Percentiles rank a stretch among this genome's conserved stretches.
Evolutionary conservation across 1,140 invertebrate genomes (phyloP).

Genomic region (Adelges cooleyi): DNA sequence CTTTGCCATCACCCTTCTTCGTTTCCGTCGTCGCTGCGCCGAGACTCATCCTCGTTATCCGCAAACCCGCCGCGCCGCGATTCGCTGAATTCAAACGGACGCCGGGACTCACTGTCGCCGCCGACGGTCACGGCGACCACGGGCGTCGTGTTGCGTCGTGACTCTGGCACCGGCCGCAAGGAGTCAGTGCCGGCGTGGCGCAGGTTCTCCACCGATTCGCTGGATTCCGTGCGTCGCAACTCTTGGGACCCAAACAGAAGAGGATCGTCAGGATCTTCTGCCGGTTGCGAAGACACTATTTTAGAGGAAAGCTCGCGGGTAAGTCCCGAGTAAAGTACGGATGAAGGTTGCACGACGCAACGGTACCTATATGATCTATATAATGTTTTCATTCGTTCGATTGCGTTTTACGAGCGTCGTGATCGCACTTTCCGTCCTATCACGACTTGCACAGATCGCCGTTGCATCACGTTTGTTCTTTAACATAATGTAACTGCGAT

Average conservation of each 20-base stretch:
- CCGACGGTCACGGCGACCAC: background rate
- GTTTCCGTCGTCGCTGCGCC: conserved; percentile 51
- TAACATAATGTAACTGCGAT: too few species aligned
- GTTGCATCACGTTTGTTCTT: too few species aligned
- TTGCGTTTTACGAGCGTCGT: too few species aligned
- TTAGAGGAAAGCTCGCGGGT: conserved; percentile 38
- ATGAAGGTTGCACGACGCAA: too few species aligned
- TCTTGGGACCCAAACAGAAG: conserved; percentile 54
- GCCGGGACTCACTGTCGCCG: background rate
- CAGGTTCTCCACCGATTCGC: conserved; percentile 55
- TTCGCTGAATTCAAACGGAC: background rate
- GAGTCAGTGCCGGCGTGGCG: conserved; percentile 36
- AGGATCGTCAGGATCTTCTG: conserved; percentile 45
- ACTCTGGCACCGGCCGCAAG: background rate
- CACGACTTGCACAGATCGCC: too few species aligned
- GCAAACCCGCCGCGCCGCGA: conserved; percentile 20
- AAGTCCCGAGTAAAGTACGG: too few species aligned
- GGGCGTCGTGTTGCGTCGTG: conserved; percentile 1
- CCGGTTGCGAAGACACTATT: conserved; percentile 43
- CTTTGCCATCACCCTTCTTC: conserved; percentile 46
- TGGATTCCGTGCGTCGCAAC: conserved; percentile 52
- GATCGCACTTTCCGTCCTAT: too few species aligned
- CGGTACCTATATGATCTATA: too few species aligned
- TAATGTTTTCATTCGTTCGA: too few species aligned
- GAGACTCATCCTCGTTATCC: conserved; percentile 32